Base-by-base conservation (phyloP, 2,113 vertebrate genomes). In the Rhabdornis inornatus region DNA sequence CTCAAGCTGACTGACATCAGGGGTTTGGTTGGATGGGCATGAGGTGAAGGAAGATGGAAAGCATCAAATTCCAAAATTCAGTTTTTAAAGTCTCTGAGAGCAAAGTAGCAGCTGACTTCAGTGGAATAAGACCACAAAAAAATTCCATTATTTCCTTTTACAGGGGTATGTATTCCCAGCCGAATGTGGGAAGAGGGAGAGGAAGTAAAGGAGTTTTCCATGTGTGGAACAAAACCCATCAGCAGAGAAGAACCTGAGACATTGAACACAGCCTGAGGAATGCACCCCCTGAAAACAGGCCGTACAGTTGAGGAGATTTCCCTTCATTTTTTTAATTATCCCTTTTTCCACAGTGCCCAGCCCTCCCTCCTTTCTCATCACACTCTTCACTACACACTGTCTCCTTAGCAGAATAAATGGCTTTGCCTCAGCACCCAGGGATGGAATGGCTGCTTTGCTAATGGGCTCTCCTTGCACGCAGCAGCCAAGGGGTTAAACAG, bases 301-400 rank as follows among this genome's bases (percentile, higher is more conserved):
- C 1, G 0, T 19, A 9, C 60, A 69, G 12, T 0, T 15, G 23
- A 28, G 47, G 44, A n/a, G 35, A 68, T 84, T 81, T 63, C 76
- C 86, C 75, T 39, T 53, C 42, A 40, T 70, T 89, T 59, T 61
- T 84, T 64, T 27, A 91, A 92, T 91, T 76, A 92, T 31, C 59
- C 35, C 25, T 15, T 85, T 80, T 75, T 70, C 64, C 60, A 56
- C 35, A 28, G 40, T 1, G 2, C 76, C 60, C 91, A 87, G 45
- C 49, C 60, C 82, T 88, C 90, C 92, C 86, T 93, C 89, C 68
- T 87, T 82, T 72, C 91, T 92, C 91, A 82, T 92, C 94, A 79
- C 91, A 85, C 87, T 92, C 81, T 76, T 92, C 81, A 69, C 94
- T 89, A 85, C 81, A 61, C 89, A 24, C 69, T 89, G 92, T 60